phyloP scores from a whole-genome alignment of 2,888 invertebrate genomes.

The Monopis laevigella region DNA sequence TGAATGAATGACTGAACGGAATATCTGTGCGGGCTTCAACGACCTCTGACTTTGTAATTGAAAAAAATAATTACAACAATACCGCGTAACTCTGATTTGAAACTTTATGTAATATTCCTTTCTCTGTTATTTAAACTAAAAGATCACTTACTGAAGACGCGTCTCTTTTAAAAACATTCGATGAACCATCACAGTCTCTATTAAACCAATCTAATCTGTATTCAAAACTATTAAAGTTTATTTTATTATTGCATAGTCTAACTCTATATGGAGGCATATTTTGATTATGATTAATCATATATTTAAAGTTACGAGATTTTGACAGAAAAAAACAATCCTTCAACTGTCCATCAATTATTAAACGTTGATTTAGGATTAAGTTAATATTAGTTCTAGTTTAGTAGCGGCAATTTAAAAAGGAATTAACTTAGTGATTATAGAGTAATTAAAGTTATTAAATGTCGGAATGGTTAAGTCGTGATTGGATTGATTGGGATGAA shows the following conservation, averaged over 20 bases:
- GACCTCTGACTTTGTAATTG: conserved; percentile 16
- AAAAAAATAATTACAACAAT: conserved; percentile 15
- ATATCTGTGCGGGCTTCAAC: too few relatives aligned
- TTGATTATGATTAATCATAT: conserved; percentile 13
- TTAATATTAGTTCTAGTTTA: too few relatives aligned
- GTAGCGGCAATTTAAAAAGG: too few relatives aligned
- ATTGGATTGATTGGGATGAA: too few relatives aligned
- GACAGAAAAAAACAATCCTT: conserved; percentile 8
- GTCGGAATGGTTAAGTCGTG: too few relatives aligned
- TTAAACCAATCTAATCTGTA: too few relatives aligned
- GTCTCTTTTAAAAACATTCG: not conserved
- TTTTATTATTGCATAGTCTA: too few relatives aligned
- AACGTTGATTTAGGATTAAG: too few relatives aligned
- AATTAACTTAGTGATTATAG: too few relatives aligned
- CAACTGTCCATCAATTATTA: conserved; percentile 4
- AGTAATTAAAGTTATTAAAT: too few relatives aligned
- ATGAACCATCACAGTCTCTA: not conserved
- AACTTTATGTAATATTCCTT: conserved; percentile 11
- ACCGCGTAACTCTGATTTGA: conserved; percentile 6
- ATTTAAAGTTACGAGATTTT: conserved; percentile 3
- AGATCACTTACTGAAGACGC: not conserved
- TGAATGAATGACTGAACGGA: too few relatives aligned
- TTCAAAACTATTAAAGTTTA: too few relatives aligned
- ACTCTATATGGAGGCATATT: conserved; percentile 1
- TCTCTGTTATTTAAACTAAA: conserved; percentile 12